Conservation (phyloP, 2,797 vertebrate genomes). For the Cynopterus sphinx region DNA sequence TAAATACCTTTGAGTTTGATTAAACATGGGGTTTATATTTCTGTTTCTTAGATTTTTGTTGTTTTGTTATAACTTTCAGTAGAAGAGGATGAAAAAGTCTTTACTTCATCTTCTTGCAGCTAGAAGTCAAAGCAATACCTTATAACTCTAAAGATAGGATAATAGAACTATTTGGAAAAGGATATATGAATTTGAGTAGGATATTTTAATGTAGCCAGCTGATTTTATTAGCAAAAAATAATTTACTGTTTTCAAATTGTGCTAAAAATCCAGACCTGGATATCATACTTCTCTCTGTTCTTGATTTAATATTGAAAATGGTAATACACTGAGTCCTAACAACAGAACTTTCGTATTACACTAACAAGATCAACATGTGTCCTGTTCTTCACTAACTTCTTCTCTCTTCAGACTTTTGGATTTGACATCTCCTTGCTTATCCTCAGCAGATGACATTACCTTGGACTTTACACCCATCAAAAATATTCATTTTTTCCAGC, state of each 20-base stretch:
- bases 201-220: neutral
- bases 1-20: neutral
- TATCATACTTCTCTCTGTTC: neutral
- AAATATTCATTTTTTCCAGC: neutral
- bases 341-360: neutral
- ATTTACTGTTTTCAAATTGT: neutral
- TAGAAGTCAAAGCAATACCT: neutral
- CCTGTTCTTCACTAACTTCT: neutral
- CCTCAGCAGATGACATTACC: neutral
- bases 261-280: neutral
- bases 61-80: neutral
- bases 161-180: neutral
- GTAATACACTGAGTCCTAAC: neutral
- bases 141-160: neutral
- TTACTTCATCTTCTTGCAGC: neutral
- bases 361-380: neutral
- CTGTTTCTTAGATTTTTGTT: neutral
- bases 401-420: neutral
- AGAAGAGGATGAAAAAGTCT: neutral
- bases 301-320: constrained; percentile 18
- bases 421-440: neutral
- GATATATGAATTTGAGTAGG: neutral
- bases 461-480: neutral
- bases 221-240: constrained; percentile 9
- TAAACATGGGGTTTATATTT: neutral